phyloP scores from a whole-genome alignment of 2,797 vertebrate species.

The Microchirus variegatus region DNA sequence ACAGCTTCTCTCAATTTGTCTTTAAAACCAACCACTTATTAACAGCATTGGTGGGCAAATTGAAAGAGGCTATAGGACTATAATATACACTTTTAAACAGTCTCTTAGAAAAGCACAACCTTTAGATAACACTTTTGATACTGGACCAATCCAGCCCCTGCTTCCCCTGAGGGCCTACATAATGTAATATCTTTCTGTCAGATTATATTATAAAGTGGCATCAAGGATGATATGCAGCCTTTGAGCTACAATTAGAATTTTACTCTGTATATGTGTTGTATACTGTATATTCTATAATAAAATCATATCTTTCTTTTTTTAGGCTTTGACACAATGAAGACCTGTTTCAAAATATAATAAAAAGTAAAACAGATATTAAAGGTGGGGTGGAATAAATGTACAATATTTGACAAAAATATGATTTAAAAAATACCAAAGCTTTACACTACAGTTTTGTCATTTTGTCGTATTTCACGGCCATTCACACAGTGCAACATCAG shows the following conservation, averaged over 20 bases:
- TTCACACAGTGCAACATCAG: no score
- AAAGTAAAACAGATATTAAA: constrained; percentile 15
- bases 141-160: constrained; percentile 20
- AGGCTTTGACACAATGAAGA: neutral
- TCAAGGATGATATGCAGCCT: constrained; percentile 1
- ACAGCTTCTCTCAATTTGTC: constrained; percentile 70
- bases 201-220: constrained; percentile 5
- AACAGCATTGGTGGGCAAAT: constrained; percentile 63
- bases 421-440: no score
- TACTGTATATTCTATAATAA: neutral
- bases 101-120: constrained; percentile 35
- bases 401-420: no score
- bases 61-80: constrained; percentile 44
- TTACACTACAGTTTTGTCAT: no score
- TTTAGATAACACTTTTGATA: constrained; percentile 48
- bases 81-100: constrained; percentile 57
- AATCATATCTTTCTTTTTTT: constrained; percentile 4
- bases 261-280: neutral
- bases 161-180: constrained; percentile 9
- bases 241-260: neutral
- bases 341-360: no score
- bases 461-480: no score
- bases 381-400: neutral
- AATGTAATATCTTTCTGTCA: constrained; percentile 17
- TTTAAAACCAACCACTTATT: constrained; percentile 74